Percentiles rank a stretch among this genome's conserved stretches.
These are phyloP conservation scores for Philopotamus ludificatus DNA, from an alignment of 1,140 invertebrate species.

Conservation along the genomic window DNA sequence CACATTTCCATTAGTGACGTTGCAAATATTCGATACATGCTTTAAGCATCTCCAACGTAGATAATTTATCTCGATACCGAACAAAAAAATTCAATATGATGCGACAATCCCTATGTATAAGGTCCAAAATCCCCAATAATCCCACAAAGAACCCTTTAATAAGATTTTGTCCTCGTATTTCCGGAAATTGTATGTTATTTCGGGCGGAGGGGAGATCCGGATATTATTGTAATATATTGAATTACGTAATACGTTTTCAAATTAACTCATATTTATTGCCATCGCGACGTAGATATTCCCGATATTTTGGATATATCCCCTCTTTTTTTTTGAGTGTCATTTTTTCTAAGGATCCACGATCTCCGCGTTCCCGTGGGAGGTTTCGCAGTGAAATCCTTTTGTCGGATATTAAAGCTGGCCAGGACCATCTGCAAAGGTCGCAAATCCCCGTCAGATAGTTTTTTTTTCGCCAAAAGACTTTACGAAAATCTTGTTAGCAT, in stretches of 20 bases:
- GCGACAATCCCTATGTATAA: conserved; percentile 4
- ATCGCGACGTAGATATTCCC: background rate
- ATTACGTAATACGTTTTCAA: too few species aligned
- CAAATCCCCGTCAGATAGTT: conserved; percentile 33
- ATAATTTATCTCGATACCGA: background rate
- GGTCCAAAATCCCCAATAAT: conserved; percentile 14
- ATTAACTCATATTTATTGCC: conserved; percentile 14
- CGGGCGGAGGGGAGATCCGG: background rate
- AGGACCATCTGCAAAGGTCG: conserved; percentile 19
- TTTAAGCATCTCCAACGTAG: too few species aligned
- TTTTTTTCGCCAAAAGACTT: conserved; percentile 10
- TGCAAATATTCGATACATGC: too few species aligned
- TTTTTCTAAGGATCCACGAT: too few species aligned
- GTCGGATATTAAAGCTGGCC: conserved; percentile 28
- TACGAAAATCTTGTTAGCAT: conserved; percentile 31
- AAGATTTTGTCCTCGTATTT: conserved; percentile 23
- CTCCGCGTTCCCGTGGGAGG: conserved; percentile 20
- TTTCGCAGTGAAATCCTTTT: conserved; percentile 25
- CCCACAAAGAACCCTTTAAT: conserved; percentile 17
- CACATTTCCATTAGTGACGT: too few species aligned
- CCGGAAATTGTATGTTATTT: background rate
- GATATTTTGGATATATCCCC: too few species aligned
- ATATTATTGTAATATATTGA: background rate
- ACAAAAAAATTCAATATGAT: background rate
- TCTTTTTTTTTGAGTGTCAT: too few species aligned